Evolutionary conservation across 1,140 invertebrate species (phyloP).

Genomic region (Maniola jurtina): DNA sequence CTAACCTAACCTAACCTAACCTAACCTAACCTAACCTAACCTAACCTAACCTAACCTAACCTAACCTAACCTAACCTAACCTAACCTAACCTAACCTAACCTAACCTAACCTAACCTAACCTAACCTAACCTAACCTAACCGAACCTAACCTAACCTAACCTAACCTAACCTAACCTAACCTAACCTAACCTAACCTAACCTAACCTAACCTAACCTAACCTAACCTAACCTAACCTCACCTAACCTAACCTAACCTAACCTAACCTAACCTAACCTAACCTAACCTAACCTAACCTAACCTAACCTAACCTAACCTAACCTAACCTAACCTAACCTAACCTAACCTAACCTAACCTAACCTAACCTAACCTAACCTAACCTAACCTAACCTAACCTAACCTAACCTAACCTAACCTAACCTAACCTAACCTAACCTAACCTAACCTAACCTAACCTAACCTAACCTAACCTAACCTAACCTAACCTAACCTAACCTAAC

Average conservation of each 20-base stretch:
- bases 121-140: slow-evolving; percentile 61
- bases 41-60: slow-evolving; percentile 20
- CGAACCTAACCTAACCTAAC: slow-evolving; percentile 44
- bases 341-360: slow-evolving; percentile 45
- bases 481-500: slow-evolving; percentile 36
- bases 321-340: slow-evolving; percentile 40
- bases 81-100: slow-evolving; percentile 25
- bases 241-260: slow-evolving; percentile 37
- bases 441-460: slow-evolving; percentile 47
- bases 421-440: slow-evolving; percentile 42
- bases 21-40: slow-evolving; percentile 20
- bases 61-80: slow-evolving; percentile 29
- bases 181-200: slow-evolving; percentile 34
- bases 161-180: slow-evolving; percentile 45
- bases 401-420: slow-evolving; percentile 41
- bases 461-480: slow-evolving; percentile 35
- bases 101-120: slow-evolving; percentile 30
- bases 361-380: slow-evolving; percentile 44
- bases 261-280: slow-evolving; percentile 24
- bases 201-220: slow-evolving; percentile 39
- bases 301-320: slow-evolving; percentile 34
- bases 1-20: slow-evolving; percentile 18
- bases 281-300: slow-evolving; percentile 17
- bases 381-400: slow-evolving; percentile 44
- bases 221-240: slow-evolving; percentile 33